Evolutionary conservation across 1,140 invertebrate genomes (phyloP).

Genomic region (Leguminivora glycinivorella): DNA sequence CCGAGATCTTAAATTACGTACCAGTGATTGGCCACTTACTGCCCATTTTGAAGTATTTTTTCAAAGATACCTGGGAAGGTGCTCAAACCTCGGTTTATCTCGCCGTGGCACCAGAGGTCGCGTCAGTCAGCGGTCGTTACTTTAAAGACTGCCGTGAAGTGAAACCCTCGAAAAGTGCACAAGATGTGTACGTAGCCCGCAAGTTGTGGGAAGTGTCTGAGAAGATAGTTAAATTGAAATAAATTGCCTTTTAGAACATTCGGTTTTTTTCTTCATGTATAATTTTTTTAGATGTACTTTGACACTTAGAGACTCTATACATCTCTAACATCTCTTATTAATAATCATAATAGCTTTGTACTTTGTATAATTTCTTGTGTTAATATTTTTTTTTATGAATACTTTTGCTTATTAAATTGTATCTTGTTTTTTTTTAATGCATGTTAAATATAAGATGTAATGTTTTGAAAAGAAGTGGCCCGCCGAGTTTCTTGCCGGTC

Average conservation of each 20-base stretch:
- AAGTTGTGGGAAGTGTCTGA: conserved; percentile 56
- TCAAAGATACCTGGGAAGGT: conserved; percentile 64
- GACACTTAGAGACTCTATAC: too few species aligned
- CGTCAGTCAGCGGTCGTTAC: conserved; percentile 75
- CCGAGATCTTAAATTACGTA: conserved; percentile 59
- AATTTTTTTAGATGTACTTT: too few species aligned
- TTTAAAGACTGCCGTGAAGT: conserved; percentile 72
- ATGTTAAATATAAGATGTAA: too few species aligned
- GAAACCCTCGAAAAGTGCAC: conserved; percentile 37
- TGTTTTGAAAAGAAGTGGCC: too few species aligned
- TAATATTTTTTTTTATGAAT: too few species aligned
- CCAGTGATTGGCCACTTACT: conserved; percentile 60
- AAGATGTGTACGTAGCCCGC: conserved; percentile 42
- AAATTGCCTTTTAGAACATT: neutral
- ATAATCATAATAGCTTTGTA: too few species aligned
- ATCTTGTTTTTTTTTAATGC: too few species aligned
- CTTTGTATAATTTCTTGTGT: too few species aligned
- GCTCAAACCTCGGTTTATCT: conserved; percentile 78
- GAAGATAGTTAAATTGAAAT: conserved; percentile 43
- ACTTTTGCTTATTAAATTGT: too few species aligned
- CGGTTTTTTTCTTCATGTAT: too few species aligned
- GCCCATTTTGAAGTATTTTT: conserved; percentile 32
- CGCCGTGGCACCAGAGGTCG: conserved; percentile 70
- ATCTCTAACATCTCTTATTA: too few species aligned
- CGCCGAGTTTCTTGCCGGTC: too few species aligned